Evolutionary conservation across 2,113 vertebrate species (phyloP).

Genomic region (Rallus limicola): DNA sequence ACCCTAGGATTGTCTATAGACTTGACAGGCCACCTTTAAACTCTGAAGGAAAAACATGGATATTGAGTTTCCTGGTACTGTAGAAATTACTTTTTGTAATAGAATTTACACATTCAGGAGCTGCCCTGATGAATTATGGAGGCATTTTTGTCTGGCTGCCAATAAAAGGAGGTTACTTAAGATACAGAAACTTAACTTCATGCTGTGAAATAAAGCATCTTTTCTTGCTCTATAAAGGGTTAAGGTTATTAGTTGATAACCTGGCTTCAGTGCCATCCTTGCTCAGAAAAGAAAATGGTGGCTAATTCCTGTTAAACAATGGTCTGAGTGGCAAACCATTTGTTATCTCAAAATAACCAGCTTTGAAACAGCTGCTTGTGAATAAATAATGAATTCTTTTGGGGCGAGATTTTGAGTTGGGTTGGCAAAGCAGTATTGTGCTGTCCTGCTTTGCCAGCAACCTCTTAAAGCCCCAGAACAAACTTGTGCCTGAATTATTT

Average conservation of each 20-base stretch:
- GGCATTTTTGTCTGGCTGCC: background rate
- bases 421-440: background rate
- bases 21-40: background rate
- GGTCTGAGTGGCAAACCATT: background rate
- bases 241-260: background rate
- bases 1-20: background rate
- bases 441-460: slow-evolving; percentile 8
- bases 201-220: background rate
- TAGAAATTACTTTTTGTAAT: background rate
- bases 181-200: background rate
- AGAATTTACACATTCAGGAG: background rate
- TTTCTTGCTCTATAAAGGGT: background rate
- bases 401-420: background rate
- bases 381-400: slow-evolving; percentile 9
- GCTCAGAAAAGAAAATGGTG: background rate
- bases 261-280: background rate
- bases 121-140: background rate
- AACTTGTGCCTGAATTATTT: background rate
- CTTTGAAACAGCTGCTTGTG: slow-evolving; percentile 18
- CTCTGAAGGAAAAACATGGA: background rate
- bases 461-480: slow-evolving; percentile 10
- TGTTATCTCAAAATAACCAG: background rate
- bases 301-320: background rate
- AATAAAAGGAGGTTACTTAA: background rate
- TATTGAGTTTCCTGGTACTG: background rate